Evolutionary conservation across 2,888 invertebrate species (phyloP).

Genomic region (Coelopa pilipes): DNA sequence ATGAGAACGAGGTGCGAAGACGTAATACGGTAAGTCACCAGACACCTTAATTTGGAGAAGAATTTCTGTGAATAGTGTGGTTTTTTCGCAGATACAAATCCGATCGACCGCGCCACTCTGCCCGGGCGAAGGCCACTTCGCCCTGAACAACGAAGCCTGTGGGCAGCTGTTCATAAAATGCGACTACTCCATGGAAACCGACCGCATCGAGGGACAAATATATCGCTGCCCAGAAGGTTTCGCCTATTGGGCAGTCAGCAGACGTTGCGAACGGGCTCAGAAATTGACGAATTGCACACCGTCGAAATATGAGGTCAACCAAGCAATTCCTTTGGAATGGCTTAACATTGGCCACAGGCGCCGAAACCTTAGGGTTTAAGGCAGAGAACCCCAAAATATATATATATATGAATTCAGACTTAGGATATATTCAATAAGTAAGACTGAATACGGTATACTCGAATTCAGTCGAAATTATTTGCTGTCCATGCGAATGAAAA

Average conservation of each 20-base stretch:
- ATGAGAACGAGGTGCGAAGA: slow-evolving; percentile 52
- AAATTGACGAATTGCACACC: slow-evolving; percentile 72
- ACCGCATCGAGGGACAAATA: slow-evolving; percentile 74
- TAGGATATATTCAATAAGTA: slow-evolving; percentile 20
- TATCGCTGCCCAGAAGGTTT: slow-evolving; percentile 82
- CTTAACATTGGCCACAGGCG: slow-evolving; percentile 62
- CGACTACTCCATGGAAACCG: slow-evolving; percentile 67
- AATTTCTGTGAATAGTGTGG: neutral
- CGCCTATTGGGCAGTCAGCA: slow-evolving; percentile 81
- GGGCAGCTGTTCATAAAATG: slow-evolving; percentile 80
- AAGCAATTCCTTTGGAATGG: slow-evolving; percentile 64
- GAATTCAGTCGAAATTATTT: slow-evolving; percentile 49
- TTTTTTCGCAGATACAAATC: slow-evolving; percentile 72
- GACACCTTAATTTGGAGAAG: neutral
- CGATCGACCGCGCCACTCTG: slow-evolving; percentile 71
- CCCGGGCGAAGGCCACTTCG: slow-evolving; percentile 75
- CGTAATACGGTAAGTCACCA: slow-evolving; percentile 55
- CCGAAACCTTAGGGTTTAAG: slow-evolving; percentile 58
- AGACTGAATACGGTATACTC: slow-evolving; percentile 17
- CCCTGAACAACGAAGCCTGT: slow-evolving; percentile 76
- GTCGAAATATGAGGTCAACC: slow-evolving; percentile 51
- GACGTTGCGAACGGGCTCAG: slow-evolving; percentile 76
- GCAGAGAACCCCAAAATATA: neutral
- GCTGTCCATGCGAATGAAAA: slow-evolving; percentile 48
- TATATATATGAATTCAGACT: neutral